Evolutionary conservation across 2,113 vertebrate genomes (phyloP).

Genomic region (Hiodon alosoides): DNA sequence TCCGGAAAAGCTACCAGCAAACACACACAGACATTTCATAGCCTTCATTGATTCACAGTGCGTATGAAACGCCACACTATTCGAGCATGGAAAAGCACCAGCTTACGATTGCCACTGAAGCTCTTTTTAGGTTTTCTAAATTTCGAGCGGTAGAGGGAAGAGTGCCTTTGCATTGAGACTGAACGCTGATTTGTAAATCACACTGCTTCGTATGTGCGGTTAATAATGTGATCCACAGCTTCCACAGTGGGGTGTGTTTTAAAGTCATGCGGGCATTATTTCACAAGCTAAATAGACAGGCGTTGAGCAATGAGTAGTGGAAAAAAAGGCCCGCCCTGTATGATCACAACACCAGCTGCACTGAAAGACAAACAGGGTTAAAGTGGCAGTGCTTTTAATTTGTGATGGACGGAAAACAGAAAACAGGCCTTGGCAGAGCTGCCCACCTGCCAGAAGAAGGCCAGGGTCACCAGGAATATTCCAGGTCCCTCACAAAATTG

Average conservation of each 20-base stretch:
- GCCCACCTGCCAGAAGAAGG: background rate
- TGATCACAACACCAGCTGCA: slow-evolving; percentile 45
- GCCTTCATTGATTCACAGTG: no score
- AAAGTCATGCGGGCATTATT: slow-evolving; percentile 15
- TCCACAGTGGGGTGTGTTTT: slow-evolving; percentile 18
- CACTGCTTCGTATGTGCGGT: background rate
- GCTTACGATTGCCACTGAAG: background rate
- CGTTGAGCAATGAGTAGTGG: background rate
- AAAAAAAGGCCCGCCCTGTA: slow-evolving; percentile 31
- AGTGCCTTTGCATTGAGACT: background rate
- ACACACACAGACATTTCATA: no score
- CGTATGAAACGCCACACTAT: no score
- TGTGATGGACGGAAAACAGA: background rate
- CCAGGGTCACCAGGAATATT: background rate
- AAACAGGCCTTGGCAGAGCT: background rate
- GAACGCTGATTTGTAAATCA: background rate
- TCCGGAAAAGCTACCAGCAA: no score
- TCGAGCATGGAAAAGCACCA: no score
- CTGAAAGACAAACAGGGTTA: slow-evolving; percentile 36
- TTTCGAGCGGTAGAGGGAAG: background rate
- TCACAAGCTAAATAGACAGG: slow-evolving; percentile 13
- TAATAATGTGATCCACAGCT: background rate
- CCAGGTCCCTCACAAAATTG: background rate
- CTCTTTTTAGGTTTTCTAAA: no score
- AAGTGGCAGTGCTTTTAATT: slow-evolving; percentile 39